Evolutionary conservation across 2,113 vertebrate species (phyloP), one percentile per base, ranked within the genome.

Genomic region (Ellobius talpinus): DNA sequence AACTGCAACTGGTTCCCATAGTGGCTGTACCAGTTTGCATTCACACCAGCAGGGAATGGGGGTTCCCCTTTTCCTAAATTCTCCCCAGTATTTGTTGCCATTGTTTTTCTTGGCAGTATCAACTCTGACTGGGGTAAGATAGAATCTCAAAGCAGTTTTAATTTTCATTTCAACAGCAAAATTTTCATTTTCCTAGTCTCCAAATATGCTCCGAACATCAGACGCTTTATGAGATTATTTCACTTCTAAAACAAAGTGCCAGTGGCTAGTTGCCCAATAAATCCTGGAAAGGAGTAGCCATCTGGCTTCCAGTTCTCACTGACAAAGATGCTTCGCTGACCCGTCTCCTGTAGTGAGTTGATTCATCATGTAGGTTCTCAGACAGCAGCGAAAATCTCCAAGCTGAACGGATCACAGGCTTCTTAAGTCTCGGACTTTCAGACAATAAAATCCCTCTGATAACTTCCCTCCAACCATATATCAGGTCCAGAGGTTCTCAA

Each of bases 161-260:
- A 63, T 42, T 84, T 42, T 84, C 81, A 84, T 63, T 16, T 86
- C 61, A 47, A 86, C 26, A 47, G 66, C 76, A 78, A 96, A 96
- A 92, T 96, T 96, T 97, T 50, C 66, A 92, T 92, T 90, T 96
- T 78, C 88, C 95, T 96, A 50, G 86, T 97, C 82, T 96, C 97
- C 82, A 96, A 87, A 94, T 78, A 81, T 66, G 65, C 72, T 97
- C 97, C 94, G 77, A 72, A 45, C 89, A 81, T 97, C 91, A 90
- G 86, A 91, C 42, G 61, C 7, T 93, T 95, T 93, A 93, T 77
- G 55, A 13, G 61, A 7, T 47, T 47, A 7, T 47, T 93, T 76
- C 77, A 12, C 70, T 39, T 82, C 84, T 91, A 45, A 93, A 91
- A 66, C 55, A 92, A 73, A 61, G 39, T 66, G n/a, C 50, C 78